phyloP scores from a whole-genome alignment of 1,140 invertebrate species.

The Lordiphosa stackelbergi region DNA sequence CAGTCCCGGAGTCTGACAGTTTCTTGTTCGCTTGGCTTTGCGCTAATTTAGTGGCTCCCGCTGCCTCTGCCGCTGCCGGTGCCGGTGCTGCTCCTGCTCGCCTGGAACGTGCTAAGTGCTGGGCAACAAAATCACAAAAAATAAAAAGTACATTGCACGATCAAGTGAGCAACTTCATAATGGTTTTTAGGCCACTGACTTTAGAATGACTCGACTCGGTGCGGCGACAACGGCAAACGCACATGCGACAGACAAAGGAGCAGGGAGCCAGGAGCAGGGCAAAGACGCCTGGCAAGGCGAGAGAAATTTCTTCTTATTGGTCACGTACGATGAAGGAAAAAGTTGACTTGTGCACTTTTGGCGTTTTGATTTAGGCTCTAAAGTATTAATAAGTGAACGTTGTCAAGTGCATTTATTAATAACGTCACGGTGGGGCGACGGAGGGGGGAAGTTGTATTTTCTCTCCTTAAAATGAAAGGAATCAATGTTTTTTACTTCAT shows the following conservation, averaged over 20 bases:
- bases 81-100: too few species aligned
- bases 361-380: slow-evolving; percentile 43
- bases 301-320: slow-evolving; percentile 66
- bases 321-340: slow-evolving; percentile 51
- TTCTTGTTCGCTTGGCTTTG: slow-evolving; percentile 8
- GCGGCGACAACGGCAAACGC: background rate
- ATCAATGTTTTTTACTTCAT: too few species aligned
- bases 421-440: slow-evolving; percentile 15
- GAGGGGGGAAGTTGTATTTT: too few species aligned
- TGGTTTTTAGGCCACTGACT: slow-evolving; percentile 70
- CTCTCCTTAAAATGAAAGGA: too few species aligned
- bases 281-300: slow-evolving; percentile 1
- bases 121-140: slow-evolving; percentile 42
- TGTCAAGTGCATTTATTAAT: slow-evolving; percentile 72
- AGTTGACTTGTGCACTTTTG: slow-evolving; percentile 67
- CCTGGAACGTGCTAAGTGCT: slow-evolving; percentile 64
- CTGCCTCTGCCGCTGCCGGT: slow-evolving; percentile 1
- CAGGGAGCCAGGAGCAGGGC: background rate
- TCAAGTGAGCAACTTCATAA: slow-evolving; percentile 76
- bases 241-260: slow-evolving; percentile 2
- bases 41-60: slow-evolving; percentile 35
- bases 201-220: slow-evolving; percentile 46
- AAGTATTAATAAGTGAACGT: slow-evolving; percentile 71
- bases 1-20: slow-evolving; percentile 27
- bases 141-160: slow-evolving; percentile 70